phyloP scores from a whole-genome alignment of 2,113 vertebrate species.

The Tragelaphus strepsiceros region DNA sequence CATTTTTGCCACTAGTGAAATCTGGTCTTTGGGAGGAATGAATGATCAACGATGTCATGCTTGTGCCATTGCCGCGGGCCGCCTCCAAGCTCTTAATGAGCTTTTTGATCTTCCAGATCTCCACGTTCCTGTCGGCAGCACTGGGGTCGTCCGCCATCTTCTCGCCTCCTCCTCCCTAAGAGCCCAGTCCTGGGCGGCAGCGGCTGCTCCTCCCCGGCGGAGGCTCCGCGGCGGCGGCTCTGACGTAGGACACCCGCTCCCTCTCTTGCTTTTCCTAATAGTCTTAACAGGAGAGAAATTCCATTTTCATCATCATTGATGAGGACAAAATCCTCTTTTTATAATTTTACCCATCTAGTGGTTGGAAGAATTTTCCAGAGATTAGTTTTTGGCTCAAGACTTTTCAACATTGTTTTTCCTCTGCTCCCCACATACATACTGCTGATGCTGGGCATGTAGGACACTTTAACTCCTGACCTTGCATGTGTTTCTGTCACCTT shows the following conservation, averaged over 20 bases:
- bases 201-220: conserved; percentile 74
- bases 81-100: conserved; percentile 98
- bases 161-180: conserved; percentile 78
- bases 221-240: conserved; percentile 80
- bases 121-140: conserved; percentile 97
- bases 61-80: conserved; percentile 82
- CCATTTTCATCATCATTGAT: not conserved
- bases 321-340: not conserved
- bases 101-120: conserved; percentile 99
- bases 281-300: not conserved
- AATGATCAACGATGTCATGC: too few relatives aligned
- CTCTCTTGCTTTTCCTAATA: conserved; percentile 49
- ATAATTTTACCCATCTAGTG: not conserved
- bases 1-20: too few relatives aligned
- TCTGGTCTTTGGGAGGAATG: too few relatives aligned
- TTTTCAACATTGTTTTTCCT: not conserved
- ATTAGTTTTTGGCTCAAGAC: not conserved
- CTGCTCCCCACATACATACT: not conserved
- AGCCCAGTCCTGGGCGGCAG: conserved; percentile 70
- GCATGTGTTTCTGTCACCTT: not conserved
- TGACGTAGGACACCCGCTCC: conserved; percentile 84
- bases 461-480: not conserved
- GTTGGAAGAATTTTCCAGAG: not conserved
- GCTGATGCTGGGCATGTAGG: not conserved
- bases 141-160: conserved; percentile 99